phyloP scores from a whole-genome alignment of 1,140 invertebrate species.

The Hypsibius dujardini region DNA sequence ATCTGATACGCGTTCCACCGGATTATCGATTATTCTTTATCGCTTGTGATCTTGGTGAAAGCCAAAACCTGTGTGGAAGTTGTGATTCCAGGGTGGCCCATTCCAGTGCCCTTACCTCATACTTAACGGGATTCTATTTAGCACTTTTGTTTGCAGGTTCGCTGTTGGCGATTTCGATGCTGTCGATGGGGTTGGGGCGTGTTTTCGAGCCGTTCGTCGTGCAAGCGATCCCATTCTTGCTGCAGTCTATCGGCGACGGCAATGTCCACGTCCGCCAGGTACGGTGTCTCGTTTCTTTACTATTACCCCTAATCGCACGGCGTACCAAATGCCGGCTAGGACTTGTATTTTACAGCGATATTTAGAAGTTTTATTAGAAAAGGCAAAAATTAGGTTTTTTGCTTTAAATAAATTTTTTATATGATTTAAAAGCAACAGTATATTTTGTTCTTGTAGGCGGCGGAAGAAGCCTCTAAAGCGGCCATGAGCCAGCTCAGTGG shows the following conservation, averaged over 20 bases:
- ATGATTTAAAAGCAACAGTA: conserved; percentile 29
- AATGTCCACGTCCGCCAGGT: conserved; percentile 49
- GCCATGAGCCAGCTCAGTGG: conserved; percentile 91
- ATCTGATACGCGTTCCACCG: no score
- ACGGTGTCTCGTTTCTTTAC: conserved; percentile 17
- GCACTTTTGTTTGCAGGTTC: conserved; percentile 44
- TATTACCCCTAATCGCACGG: no score
- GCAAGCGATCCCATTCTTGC: conserved; percentile 77
- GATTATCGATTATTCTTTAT: no score
- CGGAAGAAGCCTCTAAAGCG: conserved; percentile 79
- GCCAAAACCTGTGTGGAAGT: no score
- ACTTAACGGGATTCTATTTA: neutral
- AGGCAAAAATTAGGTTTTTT: conserved; percentile 27
- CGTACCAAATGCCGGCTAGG: no score
- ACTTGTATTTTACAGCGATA: no score
- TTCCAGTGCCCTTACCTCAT: no score
- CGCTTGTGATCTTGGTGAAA: no score
- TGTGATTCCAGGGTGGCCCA: no score
- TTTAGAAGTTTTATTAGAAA: no score
- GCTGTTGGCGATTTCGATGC: conserved; percentile 89
- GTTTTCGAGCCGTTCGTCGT: conserved; percentile 97
- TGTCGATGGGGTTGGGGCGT: conserved; percentile 80
- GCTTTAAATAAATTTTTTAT: neutral
- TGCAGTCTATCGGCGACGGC: conserved; percentile 85
- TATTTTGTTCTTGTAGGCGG: conserved; percentile 44